A percentile compares a stretch with the other conserved stretches of the same genome.
Conservation (phyloP, 1,140 invertebrate species). For the Cherax quadricarinatus region DNA sequence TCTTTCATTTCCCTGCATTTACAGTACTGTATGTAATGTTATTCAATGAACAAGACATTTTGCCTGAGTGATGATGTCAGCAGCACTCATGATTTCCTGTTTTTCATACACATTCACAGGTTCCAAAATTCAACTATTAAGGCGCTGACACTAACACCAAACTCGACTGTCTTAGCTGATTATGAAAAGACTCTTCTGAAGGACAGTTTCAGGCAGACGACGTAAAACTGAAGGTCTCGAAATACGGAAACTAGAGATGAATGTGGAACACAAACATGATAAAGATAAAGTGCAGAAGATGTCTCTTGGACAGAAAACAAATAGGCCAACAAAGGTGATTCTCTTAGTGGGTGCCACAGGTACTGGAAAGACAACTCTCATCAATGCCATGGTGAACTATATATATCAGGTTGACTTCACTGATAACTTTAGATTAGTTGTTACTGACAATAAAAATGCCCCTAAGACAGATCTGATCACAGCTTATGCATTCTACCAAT, state of each 20-base stretch:
- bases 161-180: too few species aligned
- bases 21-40: too few species aligned
- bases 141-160: too few species aligned
- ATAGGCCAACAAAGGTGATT: background rate
- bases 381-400: background rate
- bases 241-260: constrained; percentile 33
- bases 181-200: too few species aligned
- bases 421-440: constrained; percentile 19
- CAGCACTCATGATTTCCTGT: too few species aligned
- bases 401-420: constrained; percentile 17
- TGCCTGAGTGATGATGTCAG: too few species aligned
- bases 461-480: constrained; percentile 60
- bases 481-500: constrained; percentile 37
- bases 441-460: constrained; percentile 9
- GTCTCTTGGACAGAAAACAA: background rate
- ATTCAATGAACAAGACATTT: too few species aligned
- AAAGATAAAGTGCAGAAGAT: background rate
- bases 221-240: background rate
- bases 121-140: too few species aligned
- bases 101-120: too few species aligned
- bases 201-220: too few species aligned
- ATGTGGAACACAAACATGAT: background rate
- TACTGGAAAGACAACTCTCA: too few species aligned
- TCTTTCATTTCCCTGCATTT: too few species aligned
- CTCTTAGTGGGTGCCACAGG: constrained; percentile 32